Evolutionary conservation across 2,797 vertebrate genomes (phyloP).

Genomic region (Tiaroga cobitis): DNA sequence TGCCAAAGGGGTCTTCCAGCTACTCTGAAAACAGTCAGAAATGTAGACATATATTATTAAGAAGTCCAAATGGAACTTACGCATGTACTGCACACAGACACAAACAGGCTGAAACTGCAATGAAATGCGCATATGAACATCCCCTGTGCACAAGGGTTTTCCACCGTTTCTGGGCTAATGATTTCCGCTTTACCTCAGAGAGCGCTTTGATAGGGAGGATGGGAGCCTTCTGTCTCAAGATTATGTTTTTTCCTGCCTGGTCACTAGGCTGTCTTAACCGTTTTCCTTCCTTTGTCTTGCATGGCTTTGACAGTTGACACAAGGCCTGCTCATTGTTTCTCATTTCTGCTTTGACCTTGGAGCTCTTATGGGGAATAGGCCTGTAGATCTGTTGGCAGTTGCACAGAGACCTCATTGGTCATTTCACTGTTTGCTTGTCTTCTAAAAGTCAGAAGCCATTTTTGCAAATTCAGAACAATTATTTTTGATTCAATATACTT

Average conservation of each 20-base stretch:
- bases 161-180: not conserved
- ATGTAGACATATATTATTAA: not conserved
- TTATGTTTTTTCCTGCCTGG: constrained; percentile 45
- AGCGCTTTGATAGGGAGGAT: not conserved
- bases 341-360: constrained; percentile 4
- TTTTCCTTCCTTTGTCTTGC: constrained; percentile 48
- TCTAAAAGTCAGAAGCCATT: not conserved
- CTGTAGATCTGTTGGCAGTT: not conserved
- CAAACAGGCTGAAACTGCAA: not conserved
- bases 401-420: not conserved
- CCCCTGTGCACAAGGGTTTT: not conserved
- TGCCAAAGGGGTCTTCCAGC: not conserved
- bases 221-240: constrained; percentile 31
- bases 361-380: not conserved
- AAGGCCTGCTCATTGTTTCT: constrained; percentile 19
- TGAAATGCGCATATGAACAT: not conserved
- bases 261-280: not conserved
- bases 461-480: not conserved
- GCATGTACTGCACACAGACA: not conserved
- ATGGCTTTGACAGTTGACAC: constrained; percentile 9
- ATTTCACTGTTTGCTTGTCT: not conserved
- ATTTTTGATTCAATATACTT: not conserved
- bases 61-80: too few species aligned
- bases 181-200: too few species aligned
- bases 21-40: not conserved